Evolutionary conservation across 2,888 invertebrate genomes (phyloP).

Genomic region (Tetropium fuscum): DNA sequence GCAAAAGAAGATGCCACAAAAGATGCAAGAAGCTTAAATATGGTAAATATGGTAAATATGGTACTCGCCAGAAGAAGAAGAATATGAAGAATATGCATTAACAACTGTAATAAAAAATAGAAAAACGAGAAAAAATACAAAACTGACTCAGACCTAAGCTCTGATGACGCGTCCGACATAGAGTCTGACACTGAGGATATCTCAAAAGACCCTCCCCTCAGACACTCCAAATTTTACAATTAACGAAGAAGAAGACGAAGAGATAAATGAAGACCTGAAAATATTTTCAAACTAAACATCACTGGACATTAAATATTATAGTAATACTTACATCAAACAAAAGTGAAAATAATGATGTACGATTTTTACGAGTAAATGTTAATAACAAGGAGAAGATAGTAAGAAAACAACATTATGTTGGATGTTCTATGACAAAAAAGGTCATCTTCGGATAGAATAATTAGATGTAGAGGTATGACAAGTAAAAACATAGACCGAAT

Average conservation of each 20-base stretch:
- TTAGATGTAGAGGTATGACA: conserved; percentile 3
- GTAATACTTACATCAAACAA: conserved; percentile 1
- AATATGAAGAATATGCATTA: conserved; percentile 1
- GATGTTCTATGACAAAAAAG: background rate
- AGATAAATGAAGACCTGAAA: conserved; percentile 2
- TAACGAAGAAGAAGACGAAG: conserved; percentile 3
- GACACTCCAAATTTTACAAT: background rate
- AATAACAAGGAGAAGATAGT: conserved; percentile 3
- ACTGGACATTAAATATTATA: conserved; percentile 2
- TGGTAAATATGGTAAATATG: too few species aligned
- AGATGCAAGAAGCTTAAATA: conserved; percentile 2
- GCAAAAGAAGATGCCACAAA: conserved; percentile 1
- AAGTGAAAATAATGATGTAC: conserved; percentile 1
- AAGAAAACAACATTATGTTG: conserved; percentile 1
- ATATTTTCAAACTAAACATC: conserved; percentile 2
- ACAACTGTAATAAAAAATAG: background rate
- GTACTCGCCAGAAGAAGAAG: background rate
- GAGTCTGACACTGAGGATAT: conserved; percentile 2
- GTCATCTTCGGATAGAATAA: conserved; percentile 1
- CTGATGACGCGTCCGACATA: conserved; percentile 1
- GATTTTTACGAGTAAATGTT: conserved; percentile 3
- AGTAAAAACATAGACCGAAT: background rate
- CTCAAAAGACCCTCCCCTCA: conserved; percentile 3
- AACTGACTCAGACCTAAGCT: background rate
- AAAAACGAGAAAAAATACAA: too few species aligned